These are phyloP conservation scores for Rhincodon typus DNA, from an alignment of 2,797 vertebrate genomes.

Conservation along the genomic window DNA sequence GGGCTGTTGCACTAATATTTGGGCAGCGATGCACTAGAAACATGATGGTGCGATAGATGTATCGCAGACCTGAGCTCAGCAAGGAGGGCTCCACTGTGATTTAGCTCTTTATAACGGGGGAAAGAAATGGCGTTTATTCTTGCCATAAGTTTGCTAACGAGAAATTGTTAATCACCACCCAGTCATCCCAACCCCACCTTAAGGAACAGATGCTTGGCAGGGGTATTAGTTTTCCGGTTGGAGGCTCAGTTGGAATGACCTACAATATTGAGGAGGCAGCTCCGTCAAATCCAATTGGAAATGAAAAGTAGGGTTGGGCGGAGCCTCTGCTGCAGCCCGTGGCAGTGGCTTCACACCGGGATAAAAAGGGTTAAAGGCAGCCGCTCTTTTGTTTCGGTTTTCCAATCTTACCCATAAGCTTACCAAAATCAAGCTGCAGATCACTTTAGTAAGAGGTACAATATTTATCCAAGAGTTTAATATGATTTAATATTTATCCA, in stretches of 20 bases:
- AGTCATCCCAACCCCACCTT: too few relatives aligned
- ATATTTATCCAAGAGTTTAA: conserved; percentile 30
- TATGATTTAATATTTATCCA: not conserved
- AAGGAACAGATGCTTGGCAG: not conserved
- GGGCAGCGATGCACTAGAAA: not conserved
- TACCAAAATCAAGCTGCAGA: not conserved
- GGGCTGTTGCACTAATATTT: not conserved
- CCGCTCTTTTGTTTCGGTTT: not conserved
- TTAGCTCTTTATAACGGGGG: not conserved
- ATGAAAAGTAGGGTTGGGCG: not conserved
- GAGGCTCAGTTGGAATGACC: not conserved
- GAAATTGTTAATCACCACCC: not conserved
- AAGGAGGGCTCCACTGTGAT: not conserved
- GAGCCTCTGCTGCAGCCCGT: not conserved
- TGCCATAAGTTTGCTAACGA: not conserved
- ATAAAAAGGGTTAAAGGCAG: not conserved
- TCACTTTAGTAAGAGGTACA: not conserved
- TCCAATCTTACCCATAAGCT: not conserved
- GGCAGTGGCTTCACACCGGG: not conserved
- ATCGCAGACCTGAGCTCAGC: not conserved
- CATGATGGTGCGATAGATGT: not conserved
- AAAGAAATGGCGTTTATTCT: not conserved
- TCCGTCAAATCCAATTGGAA: not conserved
- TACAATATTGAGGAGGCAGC: not conserved
- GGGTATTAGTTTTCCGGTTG: not conserved